These are phyloP conservation scores for Drosophila rellima DNA, from an alignment of 2,888 invertebrate species.

Conservation along the genomic window DNA sequence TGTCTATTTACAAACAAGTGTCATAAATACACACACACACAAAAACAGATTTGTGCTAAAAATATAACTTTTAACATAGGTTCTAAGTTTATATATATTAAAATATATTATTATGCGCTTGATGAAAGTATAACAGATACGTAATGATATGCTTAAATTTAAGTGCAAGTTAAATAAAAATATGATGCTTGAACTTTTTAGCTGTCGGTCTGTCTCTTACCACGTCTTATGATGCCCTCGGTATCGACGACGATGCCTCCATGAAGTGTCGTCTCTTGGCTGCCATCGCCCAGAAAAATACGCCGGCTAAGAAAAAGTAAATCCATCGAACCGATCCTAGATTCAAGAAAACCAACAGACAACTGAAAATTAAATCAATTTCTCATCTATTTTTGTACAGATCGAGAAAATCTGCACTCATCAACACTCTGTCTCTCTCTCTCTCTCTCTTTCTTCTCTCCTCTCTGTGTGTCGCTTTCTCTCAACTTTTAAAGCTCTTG, in stretches of 20 bases:
- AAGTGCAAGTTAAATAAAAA: not conserved
- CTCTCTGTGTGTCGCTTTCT: not conserved
- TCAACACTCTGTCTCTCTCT: not conserved
- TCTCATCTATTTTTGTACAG: constrained; percentile 36
- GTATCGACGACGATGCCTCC: constrained; percentile 88
- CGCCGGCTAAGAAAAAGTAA: constrained; percentile 84
- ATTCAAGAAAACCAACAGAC: constrained; percentile 2
- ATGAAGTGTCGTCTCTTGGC: constrained; percentile 85
- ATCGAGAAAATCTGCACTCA: constrained; percentile 10
- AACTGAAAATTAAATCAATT: constrained; percentile 31
- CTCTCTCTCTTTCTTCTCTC: not conserved
- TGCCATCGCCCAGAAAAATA: constrained; percentile 87
- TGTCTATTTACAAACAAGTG: constrained; percentile 1
- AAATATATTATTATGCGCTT: not conserved
- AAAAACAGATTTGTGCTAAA: not conserved
- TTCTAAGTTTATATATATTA: not conserved
- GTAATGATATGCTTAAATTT: not conserved
- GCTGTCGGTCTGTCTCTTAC: constrained; percentile 24
- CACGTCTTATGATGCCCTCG: constrained; percentile 87
- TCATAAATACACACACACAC: not conserved
- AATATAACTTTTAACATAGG: not conserved
- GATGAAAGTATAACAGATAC: too few species aligned
- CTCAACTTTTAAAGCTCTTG: constrained; percentile 16
- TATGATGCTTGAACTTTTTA: not conserved
- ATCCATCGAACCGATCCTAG: constrained; percentile 77